phyloP scores from a whole-genome alignment of 2,113 vertebrate species.

The Corapipo altera region DNA sequence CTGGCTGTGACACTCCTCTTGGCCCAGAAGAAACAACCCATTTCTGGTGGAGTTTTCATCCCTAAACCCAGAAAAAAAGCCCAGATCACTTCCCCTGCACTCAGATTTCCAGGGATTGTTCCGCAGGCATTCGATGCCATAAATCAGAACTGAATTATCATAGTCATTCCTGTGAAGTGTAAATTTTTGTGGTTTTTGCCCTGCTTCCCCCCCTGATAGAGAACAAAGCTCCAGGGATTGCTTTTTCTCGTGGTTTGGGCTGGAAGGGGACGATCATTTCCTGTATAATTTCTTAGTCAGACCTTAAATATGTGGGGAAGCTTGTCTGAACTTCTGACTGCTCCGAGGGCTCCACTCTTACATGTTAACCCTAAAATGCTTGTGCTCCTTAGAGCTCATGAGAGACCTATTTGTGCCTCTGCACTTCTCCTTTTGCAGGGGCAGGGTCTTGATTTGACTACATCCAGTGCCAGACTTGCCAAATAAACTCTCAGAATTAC shows the following conservation, averaged over 20 bases:
- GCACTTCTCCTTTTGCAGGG: background rate
- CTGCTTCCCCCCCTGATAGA: slow-evolving; percentile 30
- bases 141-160: slow-evolving; percentile 13
- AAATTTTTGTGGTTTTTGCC: slow-evolving; percentile 57
- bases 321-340: slow-evolving; percentile 26
- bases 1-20: accelerated
- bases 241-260: slow-evolving; percentile 39
- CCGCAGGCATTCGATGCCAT: background rate
- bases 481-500: background rate
- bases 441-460: background rate
- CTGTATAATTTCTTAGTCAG: slow-evolving; percentile 66
- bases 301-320: slow-evolving; percentile 55
- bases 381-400: background rate
- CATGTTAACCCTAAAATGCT: background rate
- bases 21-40: accelerated
- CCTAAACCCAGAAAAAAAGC: background rate
- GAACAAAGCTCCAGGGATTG: slow-evolving; percentile 50
- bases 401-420: background rate
- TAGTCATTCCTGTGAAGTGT: slow-evolving; percentile 6
- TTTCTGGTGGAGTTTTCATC: background rate
- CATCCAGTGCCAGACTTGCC: accelerated
- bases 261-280: slow-evolving; percentile 58
- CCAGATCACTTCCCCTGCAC: background rate
- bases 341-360: background rate
- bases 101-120: slow-evolving; percentile 48